Conservation (phyloP, 2,797 vertebrate species). For the Danio aesculapii region DNA sequence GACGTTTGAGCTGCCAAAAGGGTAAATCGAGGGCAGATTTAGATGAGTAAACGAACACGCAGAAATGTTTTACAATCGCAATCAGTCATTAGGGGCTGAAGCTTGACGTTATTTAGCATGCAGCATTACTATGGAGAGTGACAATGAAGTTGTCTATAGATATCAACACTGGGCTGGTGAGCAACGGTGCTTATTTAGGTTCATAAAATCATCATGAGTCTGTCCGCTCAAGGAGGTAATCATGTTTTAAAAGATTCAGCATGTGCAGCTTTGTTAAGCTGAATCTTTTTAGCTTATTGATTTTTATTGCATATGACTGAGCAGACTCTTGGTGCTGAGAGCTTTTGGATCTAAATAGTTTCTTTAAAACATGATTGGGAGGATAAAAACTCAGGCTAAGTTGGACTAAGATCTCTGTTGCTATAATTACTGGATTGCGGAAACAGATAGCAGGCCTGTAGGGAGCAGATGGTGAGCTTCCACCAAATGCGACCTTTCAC, state of each 20-base stretch:
- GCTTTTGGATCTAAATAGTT: slow-evolving; percentile 20
- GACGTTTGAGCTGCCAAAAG: slow-evolving; percentile 29
- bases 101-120: slow-evolving; percentile 36
- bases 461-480: slow-evolving; percentile 29
- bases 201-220: slow-evolving; percentile 39
- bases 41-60: slow-evolving; percentile 32
- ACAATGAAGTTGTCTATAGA: slow-evolving; percentile 11
- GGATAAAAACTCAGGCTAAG: slow-evolving; percentile 2
- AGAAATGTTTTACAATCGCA: slow-evolving; percentile 26
- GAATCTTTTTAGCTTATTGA: slow-evolving; percentile 75
- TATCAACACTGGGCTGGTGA: slow-evolving; percentile 22
- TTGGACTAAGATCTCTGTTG: slow-evolving; percentile 25
- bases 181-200: slow-evolving; percentile 18
- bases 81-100: slow-evolving; percentile 6
- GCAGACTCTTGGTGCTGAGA: slow-evolving; percentile 54
- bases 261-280: slow-evolving; percentile 52
- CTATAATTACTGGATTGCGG: slow-evolving; percentile 21
- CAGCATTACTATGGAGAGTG: slow-evolving; percentile 34
- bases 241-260: slow-evolving; percentile 47
- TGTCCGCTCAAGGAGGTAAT: slow-evolving; percentile 67
- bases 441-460: neutral
- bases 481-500: slow-evolving; percentile 1
- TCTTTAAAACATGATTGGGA: neutral
- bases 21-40: slow-evolving; percentile 44
- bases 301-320: slow-evolving; percentile 81